Evolutionary conservation across 2,113 vertebrate species (phyloP).

Genomic region (Sylvia atricapilla): DNA sequence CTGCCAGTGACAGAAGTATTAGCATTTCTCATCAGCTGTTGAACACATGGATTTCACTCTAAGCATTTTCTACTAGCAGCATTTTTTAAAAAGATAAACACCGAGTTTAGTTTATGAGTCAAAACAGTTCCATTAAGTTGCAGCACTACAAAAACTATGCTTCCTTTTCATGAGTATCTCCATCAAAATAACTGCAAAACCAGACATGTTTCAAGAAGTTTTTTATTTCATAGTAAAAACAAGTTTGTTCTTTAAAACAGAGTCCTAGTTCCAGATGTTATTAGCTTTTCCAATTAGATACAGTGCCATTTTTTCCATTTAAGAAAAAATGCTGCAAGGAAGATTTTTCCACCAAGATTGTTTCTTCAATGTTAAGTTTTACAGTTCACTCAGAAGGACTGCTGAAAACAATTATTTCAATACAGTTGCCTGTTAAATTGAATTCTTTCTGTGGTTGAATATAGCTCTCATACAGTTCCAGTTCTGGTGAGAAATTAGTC

Average conservation of each 20-base stretch:
- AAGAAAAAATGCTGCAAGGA: background rate
- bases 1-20: background rate
- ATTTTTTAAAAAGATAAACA: background rate
- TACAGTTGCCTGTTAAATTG: background rate
- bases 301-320: background rate
- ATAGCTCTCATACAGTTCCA: background rate
- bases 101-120: fast-evolving
- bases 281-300: constrained; percentile 1
- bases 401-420: background rate
- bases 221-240: constrained; percentile 52
- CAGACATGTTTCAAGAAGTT: background rate
- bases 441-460: background rate
- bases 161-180: background rate
- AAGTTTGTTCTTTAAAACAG: constrained; percentile 46
- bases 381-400: background rate
- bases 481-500: background rate
- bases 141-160: background rate
- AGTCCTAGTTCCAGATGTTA: background rate
- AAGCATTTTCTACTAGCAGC: background rate
- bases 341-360: background rate
- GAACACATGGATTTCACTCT: fast-evolving
- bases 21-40: background rate
- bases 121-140: background rate
- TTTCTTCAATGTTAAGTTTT: background rate
- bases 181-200: background rate